phyloP scores from a whole-genome alignment of 2,888 invertebrate genomes.

The Drosophila lutescens region DNA sequence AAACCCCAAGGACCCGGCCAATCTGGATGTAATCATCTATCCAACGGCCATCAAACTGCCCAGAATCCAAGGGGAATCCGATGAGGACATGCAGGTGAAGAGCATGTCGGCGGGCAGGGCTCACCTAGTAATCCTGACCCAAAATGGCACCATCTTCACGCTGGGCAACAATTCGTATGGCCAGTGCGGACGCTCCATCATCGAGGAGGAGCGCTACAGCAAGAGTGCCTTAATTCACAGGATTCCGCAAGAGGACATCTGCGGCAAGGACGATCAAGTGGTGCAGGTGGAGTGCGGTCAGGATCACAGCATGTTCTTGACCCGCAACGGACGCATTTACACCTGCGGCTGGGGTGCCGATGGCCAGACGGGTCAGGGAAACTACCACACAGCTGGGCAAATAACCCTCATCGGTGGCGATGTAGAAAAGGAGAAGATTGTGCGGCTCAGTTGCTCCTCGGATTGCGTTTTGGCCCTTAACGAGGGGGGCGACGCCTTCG shows the following conservation, averaged over 20 bases:
- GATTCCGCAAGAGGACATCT: constrained; percentile 87
- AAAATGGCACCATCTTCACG: constrained; percentile 91
- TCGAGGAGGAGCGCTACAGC: constrained; percentile 90
- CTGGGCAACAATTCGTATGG: constrained; percentile 97
- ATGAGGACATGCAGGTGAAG: constrained; percentile 82
- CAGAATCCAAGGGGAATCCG: constrained; percentile 85
- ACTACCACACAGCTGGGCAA: constrained; percentile 86
- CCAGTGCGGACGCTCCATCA: constrained; percentile 94
- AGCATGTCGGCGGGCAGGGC: constrained; percentile 91
- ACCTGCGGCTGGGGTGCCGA: constrained; percentile 97
- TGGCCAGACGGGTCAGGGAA: constrained; percentile 95
- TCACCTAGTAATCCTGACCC: constrained; percentile 92
- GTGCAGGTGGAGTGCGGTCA: constrained; percentile 90
- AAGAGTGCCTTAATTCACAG: constrained; percentile 88
- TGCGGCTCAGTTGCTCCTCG: constrained; percentile 91
- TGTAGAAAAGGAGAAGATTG: constrained; percentile 91
- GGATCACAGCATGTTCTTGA: constrained; percentile 91
- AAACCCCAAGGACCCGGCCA: constrained; percentile 86
- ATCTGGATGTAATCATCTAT: constrained; percentile 88
- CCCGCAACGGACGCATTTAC: constrained; percentile 91
- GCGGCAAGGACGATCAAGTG: constrained; percentile 87
- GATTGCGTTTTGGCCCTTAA: constrained; percentile 96
- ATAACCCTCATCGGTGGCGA: constrained; percentile 91
- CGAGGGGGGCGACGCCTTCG: constrained; percentile 95
- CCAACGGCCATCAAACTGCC: constrained; percentile 90